Percentiles rank a stretch among this genome's conserved stretches.
Conservation (phyloP, 2,113 vertebrate species). For the Cottus gobio region DNA sequence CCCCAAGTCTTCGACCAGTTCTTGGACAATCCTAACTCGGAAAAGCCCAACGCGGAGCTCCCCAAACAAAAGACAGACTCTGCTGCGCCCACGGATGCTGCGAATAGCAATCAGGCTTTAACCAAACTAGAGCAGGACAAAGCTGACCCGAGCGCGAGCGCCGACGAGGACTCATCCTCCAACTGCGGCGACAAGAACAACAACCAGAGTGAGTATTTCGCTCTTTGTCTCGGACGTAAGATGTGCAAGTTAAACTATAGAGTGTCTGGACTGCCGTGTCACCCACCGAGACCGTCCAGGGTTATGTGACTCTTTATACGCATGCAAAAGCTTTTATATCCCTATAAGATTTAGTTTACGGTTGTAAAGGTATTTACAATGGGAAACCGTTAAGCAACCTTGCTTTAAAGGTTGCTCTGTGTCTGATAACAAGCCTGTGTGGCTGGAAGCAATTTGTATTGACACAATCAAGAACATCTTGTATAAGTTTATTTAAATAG, state of each 20-base stretch:
- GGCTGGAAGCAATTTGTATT: conserved; percentile 6
- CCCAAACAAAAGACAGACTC: conserved; percentile 87
- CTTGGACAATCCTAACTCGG: conserved; percentile 86
- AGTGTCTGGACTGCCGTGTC: conserved; percentile 60
- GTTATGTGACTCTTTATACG: conserved; percentile 98
- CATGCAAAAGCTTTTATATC: conserved; percentile 98
- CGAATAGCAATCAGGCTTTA: conserved; percentile 83
- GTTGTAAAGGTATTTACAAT: conserved; percentile 98
- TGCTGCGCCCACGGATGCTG: conserved; percentile 77
- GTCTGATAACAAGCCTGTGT: conserved; percentile 21
- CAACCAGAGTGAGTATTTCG: conserved; percentile 88
- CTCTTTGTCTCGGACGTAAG: conserved; percentile 24
- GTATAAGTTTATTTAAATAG: neutral
- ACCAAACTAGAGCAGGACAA: conserved; percentile 86
- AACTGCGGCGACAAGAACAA: conserved; percentile 92
- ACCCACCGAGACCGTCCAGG: conserved; percentile 85
- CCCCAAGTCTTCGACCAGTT: conserved; percentile 98
- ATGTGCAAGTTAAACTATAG: conserved; percentile 54
- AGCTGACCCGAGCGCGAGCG: conserved; percentile 82
- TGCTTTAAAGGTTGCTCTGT: conserved; percentile 50
- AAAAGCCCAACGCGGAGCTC: conserved; percentile 76
- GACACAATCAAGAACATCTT: neutral
- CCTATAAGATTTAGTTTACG: conserved; percentile 95
- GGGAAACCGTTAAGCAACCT: conserved; percentile 88
- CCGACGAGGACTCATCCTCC: conserved; percentile 88